phyloP scores from a whole-genome alignment of 2,888 invertebrate genomes.

The Ophonus ardosiacus region DNA sequence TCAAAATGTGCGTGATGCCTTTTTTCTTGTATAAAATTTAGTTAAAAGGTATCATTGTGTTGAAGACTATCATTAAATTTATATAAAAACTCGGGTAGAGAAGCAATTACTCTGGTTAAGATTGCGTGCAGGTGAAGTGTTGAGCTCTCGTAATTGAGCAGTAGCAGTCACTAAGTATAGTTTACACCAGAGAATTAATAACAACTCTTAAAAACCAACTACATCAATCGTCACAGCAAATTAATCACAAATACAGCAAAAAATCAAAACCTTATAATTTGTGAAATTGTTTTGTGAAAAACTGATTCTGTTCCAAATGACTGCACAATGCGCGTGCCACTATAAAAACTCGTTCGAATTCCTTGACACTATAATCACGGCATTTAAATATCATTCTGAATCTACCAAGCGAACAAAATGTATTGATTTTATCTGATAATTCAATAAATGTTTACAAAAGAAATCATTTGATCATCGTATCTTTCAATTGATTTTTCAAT shows the following conservation, averaged over 20 bases:
- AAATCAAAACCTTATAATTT: conserved; percentile 22
- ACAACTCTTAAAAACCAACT: conserved; percentile 18
- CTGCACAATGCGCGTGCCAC: conserved; percentile 56
- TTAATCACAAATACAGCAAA: conserved; percentile 43
- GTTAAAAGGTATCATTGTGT: conserved; percentile 32
- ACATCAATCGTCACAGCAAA: conserved; percentile 33
- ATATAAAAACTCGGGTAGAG: conserved; percentile 6
- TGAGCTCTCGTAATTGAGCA: conserved; percentile 52
- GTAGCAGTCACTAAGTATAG: conserved; percentile 39
- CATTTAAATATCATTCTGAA: conserved; percentile 27
- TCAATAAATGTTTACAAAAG: conserved; percentile 17
- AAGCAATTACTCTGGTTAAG: conserved; percentile 49
- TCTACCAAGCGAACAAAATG: not conserved
- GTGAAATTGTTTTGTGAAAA: conserved; percentile 25
- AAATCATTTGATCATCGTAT: conserved; percentile 1
- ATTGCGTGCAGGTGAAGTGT: conserved; percentile 56
- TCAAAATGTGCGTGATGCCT: not conserved
- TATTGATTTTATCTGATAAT: conserved; percentile 31
- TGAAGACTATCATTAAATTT: conserved; percentile 36
- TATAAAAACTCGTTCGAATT: conserved; percentile 34
- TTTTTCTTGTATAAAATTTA: conserved; percentile 4
- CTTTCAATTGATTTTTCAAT: conserved; percentile 38
- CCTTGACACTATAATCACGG: conserved; percentile 39
- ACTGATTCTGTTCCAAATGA: conserved; percentile 18
- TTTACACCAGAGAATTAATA: conserved; percentile 49